Conservation (phyloP, 2,113 vertebrate species). For the Ciconia maguari region DNA sequence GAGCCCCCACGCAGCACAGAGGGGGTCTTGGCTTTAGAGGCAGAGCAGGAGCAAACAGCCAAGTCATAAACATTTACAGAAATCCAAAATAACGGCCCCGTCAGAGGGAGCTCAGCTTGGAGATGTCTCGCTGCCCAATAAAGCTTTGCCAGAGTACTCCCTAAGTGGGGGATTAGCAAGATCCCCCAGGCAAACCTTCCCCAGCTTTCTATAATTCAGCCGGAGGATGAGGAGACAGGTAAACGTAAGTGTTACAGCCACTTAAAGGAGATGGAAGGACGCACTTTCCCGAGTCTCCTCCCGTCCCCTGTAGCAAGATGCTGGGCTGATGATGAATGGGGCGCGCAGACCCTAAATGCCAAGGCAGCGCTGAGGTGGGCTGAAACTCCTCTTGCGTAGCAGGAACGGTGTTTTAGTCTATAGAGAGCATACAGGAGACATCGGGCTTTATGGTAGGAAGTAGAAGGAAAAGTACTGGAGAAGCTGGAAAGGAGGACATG, state of each 20-base stretch:
- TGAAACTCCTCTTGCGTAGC: neutral
- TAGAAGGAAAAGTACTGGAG: neutral
- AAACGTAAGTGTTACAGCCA: neutral
- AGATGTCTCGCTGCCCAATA: neutral
- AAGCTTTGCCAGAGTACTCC: neutral
- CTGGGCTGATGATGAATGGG: neutral
- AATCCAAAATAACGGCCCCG: neutral
- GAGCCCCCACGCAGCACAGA: neutral
- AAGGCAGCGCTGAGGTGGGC: neutral
- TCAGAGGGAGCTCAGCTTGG: neutral
- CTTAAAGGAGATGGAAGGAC: neutral
- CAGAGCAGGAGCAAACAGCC: neutral
- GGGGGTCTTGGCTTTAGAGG: neutral
- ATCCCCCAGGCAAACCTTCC: neutral
- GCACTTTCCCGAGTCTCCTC: neutral
- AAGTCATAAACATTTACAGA: neutral
- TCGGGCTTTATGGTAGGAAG: accelerated
- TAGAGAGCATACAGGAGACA: accelerated
- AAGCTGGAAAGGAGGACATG: neutral
- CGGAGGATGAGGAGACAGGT: neutral
- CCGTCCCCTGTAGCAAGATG: accelerated
- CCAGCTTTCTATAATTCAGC: neutral
- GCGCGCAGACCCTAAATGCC: neutral
- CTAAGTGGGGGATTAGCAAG: neutral
- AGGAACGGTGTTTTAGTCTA: accelerated